phyloP scores from a whole-genome alignment of 2,797 vertebrate genomes.

The Setipinna tenuifilis region DNA sequence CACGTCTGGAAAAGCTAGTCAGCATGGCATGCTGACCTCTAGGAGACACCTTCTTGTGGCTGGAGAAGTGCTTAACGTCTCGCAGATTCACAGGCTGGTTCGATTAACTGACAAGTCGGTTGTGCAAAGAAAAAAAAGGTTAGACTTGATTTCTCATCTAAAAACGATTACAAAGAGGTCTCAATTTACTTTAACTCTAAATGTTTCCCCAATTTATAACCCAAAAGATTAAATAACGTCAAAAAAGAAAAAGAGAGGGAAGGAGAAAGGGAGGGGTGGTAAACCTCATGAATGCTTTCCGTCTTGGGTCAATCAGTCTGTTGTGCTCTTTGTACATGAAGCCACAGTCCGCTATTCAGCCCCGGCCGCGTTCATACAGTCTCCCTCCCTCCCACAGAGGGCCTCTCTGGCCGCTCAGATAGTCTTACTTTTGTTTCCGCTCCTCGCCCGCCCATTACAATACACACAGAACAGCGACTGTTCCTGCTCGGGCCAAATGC shows the following conservation, averaged over 20 bases:
- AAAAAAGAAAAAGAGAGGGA: background rate
- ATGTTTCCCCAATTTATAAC: background rate
- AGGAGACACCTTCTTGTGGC: background rate
- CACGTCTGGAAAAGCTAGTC: constrained; percentile 8
- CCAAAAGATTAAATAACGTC: background rate
- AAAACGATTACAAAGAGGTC: background rate
- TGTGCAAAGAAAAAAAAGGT: background rate
- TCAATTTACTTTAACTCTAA: no score
- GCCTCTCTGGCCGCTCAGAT: constrained; percentile 15
- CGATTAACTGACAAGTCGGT: background rate
- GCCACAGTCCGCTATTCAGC: constrained; percentile 19
- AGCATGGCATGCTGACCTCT: background rate
- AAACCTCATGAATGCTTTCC: constrained; percentile 18
- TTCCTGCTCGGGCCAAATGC: background rate
- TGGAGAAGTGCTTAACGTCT: background rate
- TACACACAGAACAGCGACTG: background rate
- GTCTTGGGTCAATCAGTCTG: constrained; percentile 17
- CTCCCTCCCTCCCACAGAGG: constrained; percentile 16
- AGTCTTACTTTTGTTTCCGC: constrained; percentile 25
- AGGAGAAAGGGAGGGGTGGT: background rate
- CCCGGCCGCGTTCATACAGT: constrained; percentile 2
- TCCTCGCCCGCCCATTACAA: background rate
- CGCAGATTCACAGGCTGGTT: background rate
- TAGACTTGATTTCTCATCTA: background rate
- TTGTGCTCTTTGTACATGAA: background rate